Evolutionary conservation across 2,797 vertebrate species (phyloP), one percentile per base, ranked within the genome.

Genomic region (Siniperca obscura): DNA sequence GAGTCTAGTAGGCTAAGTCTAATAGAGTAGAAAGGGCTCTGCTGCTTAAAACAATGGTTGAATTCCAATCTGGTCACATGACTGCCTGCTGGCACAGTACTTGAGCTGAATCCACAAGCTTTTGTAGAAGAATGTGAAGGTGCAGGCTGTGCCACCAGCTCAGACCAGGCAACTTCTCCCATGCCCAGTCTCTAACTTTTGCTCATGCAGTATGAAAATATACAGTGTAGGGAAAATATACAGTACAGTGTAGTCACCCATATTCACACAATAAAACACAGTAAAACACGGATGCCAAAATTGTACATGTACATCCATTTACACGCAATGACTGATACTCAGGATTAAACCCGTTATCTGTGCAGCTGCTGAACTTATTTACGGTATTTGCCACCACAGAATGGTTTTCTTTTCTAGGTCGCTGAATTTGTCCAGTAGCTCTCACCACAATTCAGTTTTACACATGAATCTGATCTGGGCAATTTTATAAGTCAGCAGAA

Each of bases 51-150:
- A 95, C 93, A 94, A 95, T 91, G 86, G 86, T 89, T 90, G 89
- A 91, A 96, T 95, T 95, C 93, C 94, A 92, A 61, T 83, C 61
- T 83, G 82, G 86, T 94, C 95, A 96, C 94, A 90, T 95, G 95
- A 94, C 91, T 61, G 81, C 69, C 53, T 82, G 85, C 91, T 91
- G 89, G 92, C 88, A 90, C 82, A 80, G 82, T 68, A 77, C 84
- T 93, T 86, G 78, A 90, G 86, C 86, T 87, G 89, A 57, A 90
- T 83, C 90, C 86, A 88, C 80, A 86, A 75, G 90, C 85, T 85
- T 90, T 87, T 88, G 78, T 78, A 82, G 71, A 86, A 89, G 81
- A 95, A 91, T 86, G 86, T 82, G 75, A 89, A 92, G 88, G 90
- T 89, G 87, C 82, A 87, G 76, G 10, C 86, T 86, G 84, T 78